Base-by-base conservation (phyloP, 2,797 vertebrate species). In the Orientallactaga sibirica region DNA sequence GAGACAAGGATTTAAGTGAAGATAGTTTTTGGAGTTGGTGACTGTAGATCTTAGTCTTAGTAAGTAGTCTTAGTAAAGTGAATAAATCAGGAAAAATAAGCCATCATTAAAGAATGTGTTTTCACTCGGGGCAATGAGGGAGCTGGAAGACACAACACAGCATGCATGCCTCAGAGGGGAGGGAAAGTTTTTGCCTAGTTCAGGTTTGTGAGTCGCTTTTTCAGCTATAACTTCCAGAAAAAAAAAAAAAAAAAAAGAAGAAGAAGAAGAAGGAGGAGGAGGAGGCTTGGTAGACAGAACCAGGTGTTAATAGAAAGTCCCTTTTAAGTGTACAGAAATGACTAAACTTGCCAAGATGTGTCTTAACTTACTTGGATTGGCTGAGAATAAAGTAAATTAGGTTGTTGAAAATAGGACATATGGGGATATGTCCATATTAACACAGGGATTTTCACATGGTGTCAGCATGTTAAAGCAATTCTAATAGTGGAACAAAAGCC, bases 381-480 rank as follows among this genome's bases (percentile, higher is more conserved):
- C 74, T 29, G 15, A 75, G 4, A 71, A 81, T 58, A 90, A 80
- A 33, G 62, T n/a, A 80, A 48, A 74, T 24, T 22, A 91, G 77
- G 3, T 77, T 55, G 48, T 64, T 64, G 15, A 88, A 95, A 95
- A 48, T 19, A 73, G 18, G 18, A 5, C 58, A 29, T 27, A 37
- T 61, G 78, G 33, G 87, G 89, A 77, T 71, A 18, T 48, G 11
- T 33, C 29, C 19, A 25, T 25, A 16, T 64, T 41, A 86, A 41
- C 41, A 67, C 1, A n/a, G 68, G 19, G 9, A 79, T 88, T 41
- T 79, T 22, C 43, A 88, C 29, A 29, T 55, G 37, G 74, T 76
- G 29, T 48, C 14, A 80, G n/a, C 41, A 48, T 75, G 61, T 85
- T 55, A 78, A 91, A 82, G 18, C 25, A 94, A 92, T 81, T 81